These are phyloP conservation scores for Dicrurus megarhynchus DNA, from an alignment of 2,113 vertebrate genomes.

Conservation along the genomic window DNA sequence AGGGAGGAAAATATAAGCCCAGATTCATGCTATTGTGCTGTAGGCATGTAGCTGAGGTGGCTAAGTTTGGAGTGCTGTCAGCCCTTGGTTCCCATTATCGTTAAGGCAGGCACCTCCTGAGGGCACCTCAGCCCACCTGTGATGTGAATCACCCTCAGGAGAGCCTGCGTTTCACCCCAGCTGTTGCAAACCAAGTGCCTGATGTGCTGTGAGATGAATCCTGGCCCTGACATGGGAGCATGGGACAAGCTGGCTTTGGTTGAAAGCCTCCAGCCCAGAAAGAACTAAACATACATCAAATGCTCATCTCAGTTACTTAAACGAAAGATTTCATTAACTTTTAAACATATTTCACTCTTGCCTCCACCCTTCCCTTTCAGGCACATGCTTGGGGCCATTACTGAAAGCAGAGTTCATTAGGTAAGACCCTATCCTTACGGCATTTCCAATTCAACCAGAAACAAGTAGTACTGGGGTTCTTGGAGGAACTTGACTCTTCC, in stretches of 20 bases:
- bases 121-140: neutral
- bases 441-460: neutral
- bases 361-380: neutral
- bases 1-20: constrained; percentile 11
- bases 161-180: neutral
- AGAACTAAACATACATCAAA: neutral
- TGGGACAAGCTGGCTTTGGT: neutral
- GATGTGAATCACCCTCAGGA: neutral
- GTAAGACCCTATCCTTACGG: neutral
- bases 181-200: neutral
- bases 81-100: neutral
- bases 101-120: neutral
- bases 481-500: neutral
- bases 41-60: neutral
- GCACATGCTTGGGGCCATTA: neutral
- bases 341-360: neutral
- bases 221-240: neutral
- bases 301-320: neutral
- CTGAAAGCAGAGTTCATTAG: neutral
- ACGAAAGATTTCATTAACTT: neutral
- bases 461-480: neutral
- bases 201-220: neutral
- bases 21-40: neutral
- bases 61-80: neutral
- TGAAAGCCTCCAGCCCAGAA: neutral